Evolutionary conservation across 2,113 vertebrate genomes (phyloP).

Genomic region (Pluvianellus socialis): DNA sequence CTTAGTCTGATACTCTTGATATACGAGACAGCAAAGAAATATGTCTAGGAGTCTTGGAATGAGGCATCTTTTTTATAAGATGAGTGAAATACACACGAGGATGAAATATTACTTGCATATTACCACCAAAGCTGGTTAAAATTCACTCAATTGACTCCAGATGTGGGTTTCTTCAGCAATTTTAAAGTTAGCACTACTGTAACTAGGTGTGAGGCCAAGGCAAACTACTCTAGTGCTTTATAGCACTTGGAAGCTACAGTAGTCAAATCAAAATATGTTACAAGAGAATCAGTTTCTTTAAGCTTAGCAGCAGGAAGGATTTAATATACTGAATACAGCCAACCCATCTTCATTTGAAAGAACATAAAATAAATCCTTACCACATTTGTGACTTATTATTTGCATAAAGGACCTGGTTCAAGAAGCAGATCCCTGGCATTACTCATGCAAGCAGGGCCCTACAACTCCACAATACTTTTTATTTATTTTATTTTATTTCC

Average conservation of each 20-base stretch:
- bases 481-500: not conserved
- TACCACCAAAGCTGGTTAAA: constrained; percentile 71
- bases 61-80: constrained; percentile 70
- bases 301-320: constrained; percentile 73
- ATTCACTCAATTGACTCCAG: constrained; percentile 72
- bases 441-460: not conserved
- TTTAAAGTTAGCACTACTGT: constrained; percentile 73
- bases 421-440: not conserved
- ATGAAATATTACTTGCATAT: constrained; percentile 73
- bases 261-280: constrained; percentile 69
- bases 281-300: constrained; percentile 68
- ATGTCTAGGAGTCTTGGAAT: constrained; percentile 70
- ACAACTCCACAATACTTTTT: not conserved
- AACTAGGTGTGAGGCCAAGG: constrained; percentile 76
- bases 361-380: constrained; percentile 51
- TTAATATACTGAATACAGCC: constrained; percentile 65
- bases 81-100: constrained; percentile 70
- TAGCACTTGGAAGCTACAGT: constrained; percentile 69
- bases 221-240: constrained; percentile 70
- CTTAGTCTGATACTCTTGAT: constrained; percentile 72
- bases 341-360: constrained; percentile 61
- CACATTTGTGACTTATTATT: constrained; percentile 58
- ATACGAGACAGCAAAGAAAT: constrained; percentile 72
- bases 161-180: constrained; percentile 70
- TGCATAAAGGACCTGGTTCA: constrained; percentile 2